Evolutionary conservation across 1,140 invertebrate species (phyloP).

Genomic region (Drosophila ananassae): DNA sequence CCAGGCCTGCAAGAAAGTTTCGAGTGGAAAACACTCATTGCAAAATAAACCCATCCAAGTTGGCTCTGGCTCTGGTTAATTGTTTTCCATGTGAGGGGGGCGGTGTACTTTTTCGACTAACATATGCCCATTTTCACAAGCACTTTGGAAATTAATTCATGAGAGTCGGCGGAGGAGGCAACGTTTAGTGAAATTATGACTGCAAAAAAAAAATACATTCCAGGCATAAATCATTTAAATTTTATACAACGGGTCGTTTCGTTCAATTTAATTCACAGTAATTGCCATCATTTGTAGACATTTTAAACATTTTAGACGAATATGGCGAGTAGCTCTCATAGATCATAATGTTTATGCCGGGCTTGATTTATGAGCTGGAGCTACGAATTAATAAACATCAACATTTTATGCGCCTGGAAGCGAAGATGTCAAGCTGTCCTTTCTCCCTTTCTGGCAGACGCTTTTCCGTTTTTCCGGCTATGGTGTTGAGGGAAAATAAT

Average conservation of each 20-base stretch:
- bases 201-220: neutral
- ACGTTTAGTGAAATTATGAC: neutral
- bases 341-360: slow-evolving; percentile 41
- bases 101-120: neutral
- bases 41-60: neutral
- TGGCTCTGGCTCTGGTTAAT: neutral
- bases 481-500: slow-evolving; percentile 28
- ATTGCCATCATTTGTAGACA: slow-evolving; percentile 45
- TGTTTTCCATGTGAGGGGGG: slow-evolving; percentile 8
- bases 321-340: slow-evolving; percentile 42
- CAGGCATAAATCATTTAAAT: slow-evolving; percentile 15
- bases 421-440: slow-evolving; percentile 20
- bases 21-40: slow-evolving; percentile 2
- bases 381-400: slow-evolving; percentile 72
- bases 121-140: neutral
- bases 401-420: slow-evolving; percentile 47
- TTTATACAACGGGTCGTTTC: slow-evolving; percentile 16
- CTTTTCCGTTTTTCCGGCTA: neutral
- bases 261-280: slow-evolving; percentile 11
- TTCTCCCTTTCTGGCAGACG: neutral
- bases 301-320: slow-evolving; percentile 13
- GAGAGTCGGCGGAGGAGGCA: too few relatives aligned
- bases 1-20: slow-evolving; percentile 16
- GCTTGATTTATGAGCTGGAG: slow-evolving; percentile 64
- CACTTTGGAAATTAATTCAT: neutral